A percentile compares a stretch with the other conserved stretches of the same genome.
phyloP scores from a whole-genome alignment of 92 coral and sea anemone genomes.

The Zoanthus gigantus region DNA sequence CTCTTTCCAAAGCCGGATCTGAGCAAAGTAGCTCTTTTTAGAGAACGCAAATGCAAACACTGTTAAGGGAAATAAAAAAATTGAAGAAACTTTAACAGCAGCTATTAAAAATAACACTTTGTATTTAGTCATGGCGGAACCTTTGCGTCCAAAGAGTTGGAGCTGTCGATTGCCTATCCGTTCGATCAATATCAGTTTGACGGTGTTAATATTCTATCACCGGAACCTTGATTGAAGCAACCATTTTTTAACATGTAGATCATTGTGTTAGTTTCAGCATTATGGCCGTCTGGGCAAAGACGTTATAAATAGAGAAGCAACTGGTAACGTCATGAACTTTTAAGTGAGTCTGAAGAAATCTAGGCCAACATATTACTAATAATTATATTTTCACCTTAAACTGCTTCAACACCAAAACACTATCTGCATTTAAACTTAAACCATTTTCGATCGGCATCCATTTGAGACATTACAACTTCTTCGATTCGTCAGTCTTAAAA shows the following conservation, averaged over 20 bases:
- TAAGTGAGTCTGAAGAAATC: background rate
- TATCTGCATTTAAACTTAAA: background rate
- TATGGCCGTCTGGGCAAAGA: background rate
- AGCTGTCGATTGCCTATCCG: background rate
- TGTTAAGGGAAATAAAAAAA: too few relatives aligned
- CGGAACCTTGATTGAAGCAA: background rate
- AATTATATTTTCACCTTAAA: background rate
- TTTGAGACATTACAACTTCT: background rate
- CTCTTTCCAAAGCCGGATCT: background rate
- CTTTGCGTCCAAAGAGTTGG: background rate
- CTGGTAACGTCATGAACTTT: background rate
- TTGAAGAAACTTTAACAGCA: background rate
- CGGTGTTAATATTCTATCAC: background rate
- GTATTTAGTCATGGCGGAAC: background rate
- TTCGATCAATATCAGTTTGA: background rate
- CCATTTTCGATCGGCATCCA: background rate
- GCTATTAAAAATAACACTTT: background rate
- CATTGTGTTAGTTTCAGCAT: background rate
- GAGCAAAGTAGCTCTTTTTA: background rate
- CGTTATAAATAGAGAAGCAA: background rate
- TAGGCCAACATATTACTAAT: background rate
- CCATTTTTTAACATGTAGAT: background rate
- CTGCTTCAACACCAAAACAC: background rate
- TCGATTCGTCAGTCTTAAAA: slow-evolving; percentile 14
- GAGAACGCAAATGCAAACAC: background rate